Evolutionary conservation across 37 sponge, comb jelly and placozoan genomes (phyloP).

Genomic region (Crambe crambe): DNA sequence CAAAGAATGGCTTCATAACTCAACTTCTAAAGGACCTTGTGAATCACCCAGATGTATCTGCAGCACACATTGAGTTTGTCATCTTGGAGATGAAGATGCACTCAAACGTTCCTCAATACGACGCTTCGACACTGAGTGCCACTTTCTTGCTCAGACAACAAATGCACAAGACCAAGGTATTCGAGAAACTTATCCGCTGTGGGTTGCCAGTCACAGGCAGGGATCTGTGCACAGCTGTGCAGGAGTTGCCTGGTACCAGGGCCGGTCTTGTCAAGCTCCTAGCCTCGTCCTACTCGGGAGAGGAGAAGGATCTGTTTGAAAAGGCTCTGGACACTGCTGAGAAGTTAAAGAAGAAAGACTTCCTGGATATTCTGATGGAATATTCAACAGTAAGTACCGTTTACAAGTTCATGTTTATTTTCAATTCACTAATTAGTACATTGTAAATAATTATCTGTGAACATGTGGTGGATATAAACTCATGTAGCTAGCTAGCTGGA

Average conservation of each 20-base stretch:
- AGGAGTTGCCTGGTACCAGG: neutral
- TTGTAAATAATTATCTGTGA: too few relatives aligned
- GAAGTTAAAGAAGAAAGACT: neutral
- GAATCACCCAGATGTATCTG: neutral
- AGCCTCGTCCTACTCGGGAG: neutral
- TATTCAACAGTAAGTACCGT: neutral
- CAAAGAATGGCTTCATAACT: constrained; percentile 17
- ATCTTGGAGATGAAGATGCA: constrained; percentile 3
- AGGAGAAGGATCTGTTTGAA: neutral
- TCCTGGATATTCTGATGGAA: neutral
- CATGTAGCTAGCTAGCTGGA: too few relatives aligned
- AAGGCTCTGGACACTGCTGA: neutral
- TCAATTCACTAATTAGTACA: too few relatives aligned
- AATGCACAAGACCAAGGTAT: neutral
- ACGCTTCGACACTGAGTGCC: neutral
- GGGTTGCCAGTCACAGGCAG: constrained; percentile 10
- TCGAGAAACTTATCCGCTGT: constrained; percentile 8
- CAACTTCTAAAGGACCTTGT: constrained; percentile 6
- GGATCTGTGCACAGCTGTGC: neutral
- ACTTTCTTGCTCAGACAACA: neutral
- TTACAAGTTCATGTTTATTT: too few relatives aligned
- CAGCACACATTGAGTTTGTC: constrained; percentile 9
- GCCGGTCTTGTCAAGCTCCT: neutral
- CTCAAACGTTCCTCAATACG: neutral
- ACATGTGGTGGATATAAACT: too few relatives aligned